Evolutionary conservation across 2,888 invertebrate species (phyloP).

Genomic region (Drosophila eohydei): DNA sequence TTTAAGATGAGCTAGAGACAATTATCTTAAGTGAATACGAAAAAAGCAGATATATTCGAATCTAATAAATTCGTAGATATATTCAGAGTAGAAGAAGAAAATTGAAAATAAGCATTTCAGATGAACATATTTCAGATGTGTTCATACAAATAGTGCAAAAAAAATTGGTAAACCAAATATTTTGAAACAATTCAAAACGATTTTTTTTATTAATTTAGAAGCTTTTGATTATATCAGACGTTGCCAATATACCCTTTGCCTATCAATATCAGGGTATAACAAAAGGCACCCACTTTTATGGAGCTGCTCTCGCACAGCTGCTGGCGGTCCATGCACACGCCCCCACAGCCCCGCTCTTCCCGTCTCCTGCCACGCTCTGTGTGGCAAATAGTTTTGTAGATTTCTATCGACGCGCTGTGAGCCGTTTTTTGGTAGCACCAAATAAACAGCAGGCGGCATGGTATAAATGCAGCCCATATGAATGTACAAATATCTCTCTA

Average conservation of each 20-base stretch:
- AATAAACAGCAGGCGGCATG: slow-evolving; percentile 76
- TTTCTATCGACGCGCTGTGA: slow-evolving; percentile 63
- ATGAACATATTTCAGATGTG: too few species aligned
- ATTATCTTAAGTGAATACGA: too few species aligned
- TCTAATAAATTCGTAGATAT: too few species aligned
- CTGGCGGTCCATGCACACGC: slow-evolving; percentile 44
- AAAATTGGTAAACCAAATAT: too few species aligned
- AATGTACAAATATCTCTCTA: slow-evolving; percentile 32
- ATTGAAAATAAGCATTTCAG: too few species aligned
- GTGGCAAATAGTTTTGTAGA: slow-evolving; percentile 80
- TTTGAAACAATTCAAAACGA: too few species aligned
- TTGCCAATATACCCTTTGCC: neutral
- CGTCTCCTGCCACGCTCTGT: neutral
- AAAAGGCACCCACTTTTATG: slow-evolving; percentile 56
- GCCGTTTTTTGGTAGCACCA: slow-evolving; percentile 69
- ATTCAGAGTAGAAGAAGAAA: too few species aligned
- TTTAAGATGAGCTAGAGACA: too few species aligned
- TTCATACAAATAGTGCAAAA: too few species aligned
- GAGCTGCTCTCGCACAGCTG: slow-evolving; percentile 50
- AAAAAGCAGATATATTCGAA: too few species aligned
- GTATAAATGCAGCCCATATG: slow-evolving; percentile 54
- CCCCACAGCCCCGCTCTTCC: neutral
- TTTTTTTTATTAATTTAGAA: too few species aligned
- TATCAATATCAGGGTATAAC: slow-evolving; percentile 5
- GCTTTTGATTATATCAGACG: too few species aligned